Evolutionary conservation across 2,113 vertebrate genomes (phyloP), one percentile per base, ranked within the genome.

Genomic region (Peromyscus maniculatus): DNA sequence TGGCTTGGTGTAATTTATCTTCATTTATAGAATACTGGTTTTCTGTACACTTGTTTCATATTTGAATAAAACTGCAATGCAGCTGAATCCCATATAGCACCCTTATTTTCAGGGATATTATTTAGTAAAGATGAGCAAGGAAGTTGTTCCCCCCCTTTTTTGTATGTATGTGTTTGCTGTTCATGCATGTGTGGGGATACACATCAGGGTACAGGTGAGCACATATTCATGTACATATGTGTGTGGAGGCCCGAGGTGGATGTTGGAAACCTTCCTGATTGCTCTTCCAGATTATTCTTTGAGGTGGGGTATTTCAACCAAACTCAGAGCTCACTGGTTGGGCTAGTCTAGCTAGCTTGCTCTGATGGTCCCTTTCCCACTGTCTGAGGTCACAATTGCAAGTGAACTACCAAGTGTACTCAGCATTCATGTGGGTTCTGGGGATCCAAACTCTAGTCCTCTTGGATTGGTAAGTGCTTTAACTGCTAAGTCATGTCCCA

Each of bases 21-120:
- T 90, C 17, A 91, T 94, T 93, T 96, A 72, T 31, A 94, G 78
- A 80, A 80, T 10, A 49, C 2, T 93, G 43, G 82, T 93, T 91
- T 55, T 78, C 66, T 9, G 69, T 62, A 77, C 1, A 78, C 5
- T 10, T 80, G 33, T 91, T 82, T 92, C 62, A 91, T 82, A 92
- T 67, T 89, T 95, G 67, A 96, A 89, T 31, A 92, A 94, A 95
- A 83, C 78, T 92, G 7, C n/a, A 55, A 28, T 94, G 33, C 13
- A 88, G 78, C 78, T 87, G 67, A 94, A 59, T 78, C 7, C 43
- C 88, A 71, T 33, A 87, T 43, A 90, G 24, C 26, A 67, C 12
- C 36, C 17, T 26, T 57, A 93, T 66, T 93, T 91, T 91, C 43
- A 66, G 36, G 43, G 28, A 16, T 80, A 13, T 84, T 78, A 15